A percentile compares a stretch with the other conserved stretches of the same genome.
Conservation (phyloP, 2,797 vertebrate genomes). For the Merluccius polli region DNA sequence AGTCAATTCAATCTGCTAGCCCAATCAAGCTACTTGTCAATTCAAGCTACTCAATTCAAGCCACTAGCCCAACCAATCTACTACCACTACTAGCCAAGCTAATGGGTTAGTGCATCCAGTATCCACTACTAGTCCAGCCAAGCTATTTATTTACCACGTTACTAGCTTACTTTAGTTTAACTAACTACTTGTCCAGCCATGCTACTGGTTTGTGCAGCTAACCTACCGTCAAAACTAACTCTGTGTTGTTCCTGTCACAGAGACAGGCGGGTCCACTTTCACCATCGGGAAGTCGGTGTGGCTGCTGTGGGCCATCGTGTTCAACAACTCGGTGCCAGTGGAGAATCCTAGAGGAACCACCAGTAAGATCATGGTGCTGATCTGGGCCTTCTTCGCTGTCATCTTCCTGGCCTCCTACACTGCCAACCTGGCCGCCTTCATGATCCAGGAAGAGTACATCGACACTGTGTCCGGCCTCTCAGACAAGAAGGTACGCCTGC, state of each 20-base stretch:
- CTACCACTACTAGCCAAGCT: not conserved
- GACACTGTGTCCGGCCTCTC: slow-evolving; percentile 95
- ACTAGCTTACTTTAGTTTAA: not conserved
- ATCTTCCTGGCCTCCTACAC: slow-evolving; percentile 99
- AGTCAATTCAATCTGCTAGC: not conserved
- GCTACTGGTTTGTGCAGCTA: not conserved
- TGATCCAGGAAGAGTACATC: slow-evolving; percentile 98
- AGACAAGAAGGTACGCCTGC: slow-evolving; percentile 82
- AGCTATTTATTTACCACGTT: not conserved
- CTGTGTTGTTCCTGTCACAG: slow-evolving; percentile 59
- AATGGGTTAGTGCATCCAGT: not conserved
- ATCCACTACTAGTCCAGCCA: not conserved
- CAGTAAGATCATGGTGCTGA: slow-evolving; percentile 96
- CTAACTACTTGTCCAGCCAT: not conserved
- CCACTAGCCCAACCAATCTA: no score
- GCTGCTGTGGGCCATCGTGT: slow-evolving; percentile 96
- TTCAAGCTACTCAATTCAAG: not conserved
- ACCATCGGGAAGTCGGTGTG: slow-evolving; percentile 95
- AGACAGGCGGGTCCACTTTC: slow-evolving; percentile 89
- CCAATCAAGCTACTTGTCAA: not conserved
- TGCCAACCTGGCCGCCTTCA: slow-evolving; percentile 97
- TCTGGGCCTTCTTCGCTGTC: slow-evolving; percentile 99
- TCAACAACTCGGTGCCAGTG: slow-evolving; percentile 95
- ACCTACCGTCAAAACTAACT: not conserved
- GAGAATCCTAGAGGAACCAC: slow-evolving; percentile 94